Evolutionary conservation across 2,113 vertebrate species (phyloP).

Genomic region (Halichoerus grypus): DNA sequence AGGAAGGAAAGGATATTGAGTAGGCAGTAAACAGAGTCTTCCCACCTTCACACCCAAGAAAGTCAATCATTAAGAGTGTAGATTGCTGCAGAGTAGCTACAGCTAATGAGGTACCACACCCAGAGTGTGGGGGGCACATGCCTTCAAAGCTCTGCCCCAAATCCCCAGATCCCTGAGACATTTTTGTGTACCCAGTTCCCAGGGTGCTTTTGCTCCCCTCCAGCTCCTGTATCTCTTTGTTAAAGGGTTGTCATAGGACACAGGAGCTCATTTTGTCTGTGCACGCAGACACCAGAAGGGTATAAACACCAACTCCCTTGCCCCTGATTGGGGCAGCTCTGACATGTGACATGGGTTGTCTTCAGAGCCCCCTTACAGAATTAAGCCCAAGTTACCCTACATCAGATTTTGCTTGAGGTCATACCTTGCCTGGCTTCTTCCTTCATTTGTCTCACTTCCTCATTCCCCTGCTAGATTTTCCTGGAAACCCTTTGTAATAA

Average conservation of each 20-base stretch:
- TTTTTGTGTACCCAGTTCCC: background rate
- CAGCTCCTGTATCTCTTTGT: background rate
- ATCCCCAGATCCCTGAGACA: no score
- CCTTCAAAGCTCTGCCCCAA: background rate
- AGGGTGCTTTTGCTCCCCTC: background rate
- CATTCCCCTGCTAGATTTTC: background rate
- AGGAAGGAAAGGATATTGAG: background rate
- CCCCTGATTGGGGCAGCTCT: background rate
- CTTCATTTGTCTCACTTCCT: background rate
- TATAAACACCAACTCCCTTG: background rate
- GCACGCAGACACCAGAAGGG: background rate
- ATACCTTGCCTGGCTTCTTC: background rate
- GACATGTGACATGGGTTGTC: background rate
- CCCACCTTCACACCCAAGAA: background rate
- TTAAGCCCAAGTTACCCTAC: background rate
- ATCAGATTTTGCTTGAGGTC: background rate
- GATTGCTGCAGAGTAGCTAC: background rate
- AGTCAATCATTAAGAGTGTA: background rate
- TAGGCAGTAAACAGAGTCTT: background rate
- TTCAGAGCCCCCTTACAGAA: background rate
- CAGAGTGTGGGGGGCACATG: background rate
- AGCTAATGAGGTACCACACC: background rate
- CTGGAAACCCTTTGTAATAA: background rate
- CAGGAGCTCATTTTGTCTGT: background rate
- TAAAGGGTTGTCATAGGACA: background rate